These are phyloP conservation scores for Mus spretus DNA, from an alignment of 2,797 vertebrate species.

Conservation along the genomic window DNA sequence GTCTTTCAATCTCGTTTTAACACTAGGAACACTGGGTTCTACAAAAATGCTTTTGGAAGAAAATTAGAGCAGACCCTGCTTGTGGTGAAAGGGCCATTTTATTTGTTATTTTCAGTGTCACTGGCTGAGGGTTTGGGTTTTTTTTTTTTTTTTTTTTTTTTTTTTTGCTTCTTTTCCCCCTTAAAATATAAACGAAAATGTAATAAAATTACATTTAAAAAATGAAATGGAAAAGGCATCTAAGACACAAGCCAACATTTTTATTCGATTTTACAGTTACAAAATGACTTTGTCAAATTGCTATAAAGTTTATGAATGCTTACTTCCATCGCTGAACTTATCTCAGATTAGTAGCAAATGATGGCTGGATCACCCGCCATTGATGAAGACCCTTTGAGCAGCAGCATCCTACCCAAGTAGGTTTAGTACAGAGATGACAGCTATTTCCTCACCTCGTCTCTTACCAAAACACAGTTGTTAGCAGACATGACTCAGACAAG, in stretches of 20 bases:
- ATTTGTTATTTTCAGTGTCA: constrained; percentile 57
- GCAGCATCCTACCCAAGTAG: not conserved
- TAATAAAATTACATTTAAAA: constrained; percentile 39
- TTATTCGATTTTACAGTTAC: constrained; percentile 58
- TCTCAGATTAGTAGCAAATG: not conserved
- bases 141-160: too few species aligned
- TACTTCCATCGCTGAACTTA: constrained; percentile 25
- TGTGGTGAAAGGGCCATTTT: not conserved
- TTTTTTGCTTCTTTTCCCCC: not conserved
- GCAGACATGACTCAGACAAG: not conserved
- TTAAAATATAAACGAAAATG: constrained; percentile 31
- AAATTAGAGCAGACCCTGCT: not conserved
- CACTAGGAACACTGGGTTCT: not conserved
- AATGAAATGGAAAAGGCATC: constrained; percentile 6
- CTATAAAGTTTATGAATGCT: constrained; percentile 24
- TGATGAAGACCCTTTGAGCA: not conserved
- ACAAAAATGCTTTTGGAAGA: constrained; percentile 14
- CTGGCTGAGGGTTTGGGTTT: not conserved
- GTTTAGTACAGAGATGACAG: not conserved
- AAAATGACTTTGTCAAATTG: constrained; percentile 37
- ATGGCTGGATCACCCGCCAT: not conserved
- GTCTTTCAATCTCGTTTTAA: constrained; percentile 22
- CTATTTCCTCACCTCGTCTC: constrained; percentile 8
- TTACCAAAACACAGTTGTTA: constrained; percentile 7
- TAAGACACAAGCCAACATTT: constrained; percentile 9